Conservation (phyloP, 2,113 vertebrate genomes). For the Rhabdomys dilectus region DNA sequence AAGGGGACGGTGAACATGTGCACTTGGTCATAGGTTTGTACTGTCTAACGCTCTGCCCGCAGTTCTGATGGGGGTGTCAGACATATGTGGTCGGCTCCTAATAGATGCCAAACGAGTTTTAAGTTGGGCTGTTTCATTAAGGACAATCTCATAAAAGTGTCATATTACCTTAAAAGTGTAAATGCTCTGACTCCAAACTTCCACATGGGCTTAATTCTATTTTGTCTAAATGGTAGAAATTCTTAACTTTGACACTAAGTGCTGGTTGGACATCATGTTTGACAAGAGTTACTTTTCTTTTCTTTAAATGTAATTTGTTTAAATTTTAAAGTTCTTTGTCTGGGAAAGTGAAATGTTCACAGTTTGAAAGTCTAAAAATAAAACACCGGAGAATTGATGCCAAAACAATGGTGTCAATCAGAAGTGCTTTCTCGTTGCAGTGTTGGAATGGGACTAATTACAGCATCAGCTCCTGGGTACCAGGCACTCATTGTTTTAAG, state of each 20-base stretch:
- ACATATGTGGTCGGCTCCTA: neutral
- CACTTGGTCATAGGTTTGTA: neutral
- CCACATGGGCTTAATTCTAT: neutral
- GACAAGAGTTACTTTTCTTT: constrained; percentile 36
- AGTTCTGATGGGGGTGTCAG: neutral
- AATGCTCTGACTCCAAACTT: neutral
- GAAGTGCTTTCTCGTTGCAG: constrained; percentile 59
- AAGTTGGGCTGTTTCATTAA: neutral
- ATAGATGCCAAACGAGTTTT: neutral
- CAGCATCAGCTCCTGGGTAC: constrained; percentile 40
- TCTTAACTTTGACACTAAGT: constrained; percentile 36
- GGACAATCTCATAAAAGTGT: neutral
- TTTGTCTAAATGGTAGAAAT: constrained; percentile 46
- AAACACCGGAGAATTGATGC: constrained; percentile 62
- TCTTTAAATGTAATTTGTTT: constrained; percentile 67
- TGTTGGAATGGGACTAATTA: constrained; percentile 55
- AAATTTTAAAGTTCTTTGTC: constrained; percentile 72
- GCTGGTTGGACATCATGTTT: constrained; percentile 38
- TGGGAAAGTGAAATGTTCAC: constrained; percentile 75
- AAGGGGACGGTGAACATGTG: neutral
- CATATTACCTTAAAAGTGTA: neutral
- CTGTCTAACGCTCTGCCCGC: neutral
- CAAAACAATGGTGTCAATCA: constrained; percentile 76
- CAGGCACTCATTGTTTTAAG: constrained; percentile 63
- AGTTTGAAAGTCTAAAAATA: constrained; percentile 78